Percentiles rank a stretch among this genome's conserved stretches.
These are phyloP conservation scores for Watsonalla binaria DNA, from an alignment of 2,888 invertebrate genomes.

Conservation along the genomic window DNA sequence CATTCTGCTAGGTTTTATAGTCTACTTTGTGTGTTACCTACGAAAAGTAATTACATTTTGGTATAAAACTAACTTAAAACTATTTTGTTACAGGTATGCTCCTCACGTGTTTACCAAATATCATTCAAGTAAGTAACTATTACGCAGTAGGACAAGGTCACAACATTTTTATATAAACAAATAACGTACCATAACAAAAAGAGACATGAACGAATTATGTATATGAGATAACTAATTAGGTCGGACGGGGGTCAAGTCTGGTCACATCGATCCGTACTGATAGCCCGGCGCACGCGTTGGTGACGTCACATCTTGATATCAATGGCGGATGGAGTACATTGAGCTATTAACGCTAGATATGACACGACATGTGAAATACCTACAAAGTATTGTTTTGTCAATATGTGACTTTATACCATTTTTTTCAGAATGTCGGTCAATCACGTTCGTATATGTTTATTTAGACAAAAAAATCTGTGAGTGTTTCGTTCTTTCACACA, in stretches of 20 bases:
- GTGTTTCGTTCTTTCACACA: too few relatives aligned
- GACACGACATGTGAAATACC: neutral
- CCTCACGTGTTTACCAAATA: neutral
- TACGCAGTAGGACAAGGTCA: constrained; percentile 35
- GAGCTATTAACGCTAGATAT: neutral
- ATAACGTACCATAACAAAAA: constrained; percentile 35
- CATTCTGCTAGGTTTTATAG: too few relatives aligned
- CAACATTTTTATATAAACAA: constrained; percentile 32
- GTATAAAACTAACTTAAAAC: neutral
- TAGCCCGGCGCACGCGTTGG: constrained; percentile 55
- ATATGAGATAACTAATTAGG: constrained; percentile 64
- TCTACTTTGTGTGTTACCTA: too few relatives aligned
- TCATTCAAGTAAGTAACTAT: neutral
- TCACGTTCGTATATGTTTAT: too few relatives aligned
- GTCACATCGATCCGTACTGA: constrained; percentile 48
- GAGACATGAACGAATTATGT: constrained; percentile 24
- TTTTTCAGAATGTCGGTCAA: neutral
- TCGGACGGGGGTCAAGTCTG: constrained; percentile 64
- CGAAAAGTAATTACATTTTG: too few relatives aligned
- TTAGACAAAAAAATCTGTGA: too few relatives aligned
- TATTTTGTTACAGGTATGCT: neutral
- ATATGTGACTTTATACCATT: too few relatives aligned
- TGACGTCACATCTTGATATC: constrained; percentile 40
- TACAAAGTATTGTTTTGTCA: too few relatives aligned
- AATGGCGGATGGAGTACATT: constrained; percentile 6